Evolutionary conservation across 2,113 vertebrate species (phyloP), one percentile per base, ranked within the genome.

Genomic region (Xiphophorus maculatus): DNA sequence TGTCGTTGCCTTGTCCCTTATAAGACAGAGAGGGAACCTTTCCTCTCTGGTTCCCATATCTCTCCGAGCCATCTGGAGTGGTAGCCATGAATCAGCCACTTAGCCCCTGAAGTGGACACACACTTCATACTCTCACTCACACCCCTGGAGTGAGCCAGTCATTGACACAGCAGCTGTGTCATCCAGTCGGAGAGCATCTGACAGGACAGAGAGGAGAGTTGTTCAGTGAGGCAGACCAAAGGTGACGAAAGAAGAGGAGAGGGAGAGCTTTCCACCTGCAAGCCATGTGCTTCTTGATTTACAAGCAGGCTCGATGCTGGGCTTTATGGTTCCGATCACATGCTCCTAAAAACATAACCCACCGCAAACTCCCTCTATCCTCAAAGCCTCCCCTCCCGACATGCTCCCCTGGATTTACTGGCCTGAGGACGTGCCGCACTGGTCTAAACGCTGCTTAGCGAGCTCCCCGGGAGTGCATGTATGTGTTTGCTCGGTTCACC

Each of bases 41-140:
- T 37, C 42, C 51, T 66, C 67, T 54, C 48, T 65, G 54, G 63
- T 68, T 44, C 60, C 74, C 72, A 22, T 92, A 92, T 94, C 92
- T 90, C 64, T 62, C 65, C 1, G 66, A 83, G 72, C 60, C 75
- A 90, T 94, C 91, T 93, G 88, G 77, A 90, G 87, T 71, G 89
- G 88, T 73, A 90, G 82, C 74, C 85, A 71, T 84, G 81, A 89
- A 84, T 84, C 65, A 84, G 85, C 74, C 91, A 92, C 93, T 93
- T 93, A 83, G 88, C 74, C 2, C 40, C 79, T 90, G 89, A 92
- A 95, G 93, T 95, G 92, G 89, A 91, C 84, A 37, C 92, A 89
- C 92, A 89, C 90, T 91, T 90, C 78, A 88, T 71, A 84, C 81
- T 71, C 84, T 84, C 73, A 33, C 82, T 85, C 67, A 29, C 64